These are phyloP conservation scores for Gymnopithys bicolor DNA, from an alignment of 2,797 vertebrate species.

Conservation along the genomic window DNA sequence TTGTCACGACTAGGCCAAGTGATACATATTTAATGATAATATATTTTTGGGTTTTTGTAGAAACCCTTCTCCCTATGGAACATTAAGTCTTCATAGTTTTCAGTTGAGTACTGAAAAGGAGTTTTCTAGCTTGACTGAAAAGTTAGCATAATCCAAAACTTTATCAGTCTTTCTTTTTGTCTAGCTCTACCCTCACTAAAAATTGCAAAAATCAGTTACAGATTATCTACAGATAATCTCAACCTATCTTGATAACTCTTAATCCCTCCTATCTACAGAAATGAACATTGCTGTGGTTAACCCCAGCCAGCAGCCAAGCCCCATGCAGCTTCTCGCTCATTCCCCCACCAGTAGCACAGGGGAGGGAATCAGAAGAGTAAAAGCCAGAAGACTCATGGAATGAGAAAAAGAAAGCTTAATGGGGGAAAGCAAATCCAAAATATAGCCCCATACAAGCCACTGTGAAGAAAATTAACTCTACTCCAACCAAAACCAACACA, in stretches of 20 bases:
- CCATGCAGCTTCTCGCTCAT: accelerated
- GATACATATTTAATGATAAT: not conserved
- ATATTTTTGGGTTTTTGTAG: not conserved
- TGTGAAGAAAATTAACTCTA: not conserved
- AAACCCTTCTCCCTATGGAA: accelerated
- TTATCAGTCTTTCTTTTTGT: not conserved
- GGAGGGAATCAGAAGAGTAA: not conserved
- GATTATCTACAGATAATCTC: not conserved
- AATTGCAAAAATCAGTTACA: not conserved
- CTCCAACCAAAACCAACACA: not conserved
- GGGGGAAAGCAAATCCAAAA: not conserved
- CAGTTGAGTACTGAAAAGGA: not conserved
- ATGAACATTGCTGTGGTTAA: accelerated
- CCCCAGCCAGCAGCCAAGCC: not conserved
- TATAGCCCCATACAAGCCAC: not conserved
- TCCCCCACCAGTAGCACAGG: not conserved
- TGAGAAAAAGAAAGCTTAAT: not conserved
- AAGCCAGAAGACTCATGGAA: not conserved
- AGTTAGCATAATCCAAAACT: not conserved
- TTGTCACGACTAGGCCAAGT: not conserved
- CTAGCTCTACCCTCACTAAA: not conserved
- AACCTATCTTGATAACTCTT: not conserved
- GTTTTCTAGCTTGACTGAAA: not conserved
- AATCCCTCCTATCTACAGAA: not conserved
- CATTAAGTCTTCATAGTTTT: not conserved